These are phyloP conservation scores for Thalassophryne amazonica DNA, from an alignment of 2,797 vertebrate genomes.

Conservation along the genomic window DNA sequence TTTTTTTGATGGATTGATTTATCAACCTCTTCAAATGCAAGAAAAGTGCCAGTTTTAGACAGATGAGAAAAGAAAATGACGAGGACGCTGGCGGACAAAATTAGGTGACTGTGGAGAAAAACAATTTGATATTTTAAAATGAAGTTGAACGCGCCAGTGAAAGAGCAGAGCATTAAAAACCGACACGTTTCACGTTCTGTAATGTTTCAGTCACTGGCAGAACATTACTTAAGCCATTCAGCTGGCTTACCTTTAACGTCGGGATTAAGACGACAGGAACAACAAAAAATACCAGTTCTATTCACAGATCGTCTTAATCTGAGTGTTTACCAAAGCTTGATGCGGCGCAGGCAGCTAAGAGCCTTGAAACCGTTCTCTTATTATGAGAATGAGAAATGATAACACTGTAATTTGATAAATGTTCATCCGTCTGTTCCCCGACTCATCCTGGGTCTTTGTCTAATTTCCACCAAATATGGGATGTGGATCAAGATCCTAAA, in stretches of 20 bases:
- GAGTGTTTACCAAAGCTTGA: slow-evolving; percentile 70
- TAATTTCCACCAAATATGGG: too few relatives aligned
- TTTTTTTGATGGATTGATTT: slow-evolving; percentile 99
- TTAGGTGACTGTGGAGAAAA: slow-evolving; percentile 61
- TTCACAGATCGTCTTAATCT: slow-evolving; percentile 67
- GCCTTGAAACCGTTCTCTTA: slow-evolving; percentile 41
- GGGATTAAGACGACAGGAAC: slow-evolving; percentile 65
- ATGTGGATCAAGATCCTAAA: too few relatives aligned
- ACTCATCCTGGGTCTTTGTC: too few relatives aligned
- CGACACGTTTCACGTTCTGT: slow-evolving; percentile 57
- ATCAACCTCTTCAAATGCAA: slow-evolving; percentile 98
- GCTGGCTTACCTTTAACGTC: slow-evolving; percentile 68
- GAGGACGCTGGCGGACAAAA: slow-evolving; percentile 40
- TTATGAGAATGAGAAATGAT: slow-evolving; percentile 29
- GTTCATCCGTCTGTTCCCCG: too few relatives aligned
- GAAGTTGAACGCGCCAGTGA: slow-evolving; percentile 55
- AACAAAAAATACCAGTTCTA: slow-evolving; percentile 49
- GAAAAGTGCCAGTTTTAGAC: slow-evolving; percentile 92
- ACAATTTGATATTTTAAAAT: slow-evolving; percentile 64
- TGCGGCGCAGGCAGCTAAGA: slow-evolving; percentile 61
- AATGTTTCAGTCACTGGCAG: slow-evolving; percentile 64
- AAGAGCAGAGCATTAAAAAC: too few relatives aligned
- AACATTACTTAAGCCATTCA: slow-evolving; percentile 65
- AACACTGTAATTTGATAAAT: too few relatives aligned
- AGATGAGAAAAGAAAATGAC: slow-evolving; percentile 48